A percentile compares a stretch with the other conserved stretches of the same genome.
phyloP scores from a whole-genome alignment of 1,140 invertebrate species.

The Phenacoccus solenopsis region DNA sequence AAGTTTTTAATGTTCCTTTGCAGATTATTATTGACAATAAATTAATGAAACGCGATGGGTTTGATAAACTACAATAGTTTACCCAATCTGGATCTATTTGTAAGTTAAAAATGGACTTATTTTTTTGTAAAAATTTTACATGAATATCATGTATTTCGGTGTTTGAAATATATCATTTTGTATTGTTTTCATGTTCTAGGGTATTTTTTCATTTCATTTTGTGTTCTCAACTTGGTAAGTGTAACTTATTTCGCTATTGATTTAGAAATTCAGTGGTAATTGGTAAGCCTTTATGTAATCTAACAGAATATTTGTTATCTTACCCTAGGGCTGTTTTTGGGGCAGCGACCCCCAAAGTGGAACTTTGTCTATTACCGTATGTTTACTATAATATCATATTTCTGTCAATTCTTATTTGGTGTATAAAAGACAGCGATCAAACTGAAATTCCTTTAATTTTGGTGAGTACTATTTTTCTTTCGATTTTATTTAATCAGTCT shows the following conservation, averaged over 20 bases:
- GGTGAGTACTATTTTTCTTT: not conserved
- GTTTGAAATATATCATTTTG: not conserved
- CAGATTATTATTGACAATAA: not conserved
- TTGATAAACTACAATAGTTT: not conserved
- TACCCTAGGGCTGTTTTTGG: not conserved
- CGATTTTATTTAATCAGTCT: too few relatives aligned
- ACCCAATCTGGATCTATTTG: not conserved
- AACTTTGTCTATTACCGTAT: too few relatives aligned
- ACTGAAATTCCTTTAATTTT: not conserved
- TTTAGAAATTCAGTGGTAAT: not conserved
- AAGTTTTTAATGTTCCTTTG: too few relatives aligned
- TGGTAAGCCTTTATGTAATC: not conserved
- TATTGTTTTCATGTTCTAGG: not conserved
- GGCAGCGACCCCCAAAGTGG: not conserved
- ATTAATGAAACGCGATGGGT: not conserved
- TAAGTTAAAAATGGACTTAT: not conserved
- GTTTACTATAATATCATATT: not conserved
- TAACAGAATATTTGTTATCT: not conserved
- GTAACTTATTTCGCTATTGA: too few relatives aligned
- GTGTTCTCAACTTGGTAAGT: not conserved
- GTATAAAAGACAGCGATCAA: not conserved
- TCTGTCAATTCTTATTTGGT: not conserved
- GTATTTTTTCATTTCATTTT: not conserved
- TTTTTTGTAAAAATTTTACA: too few relatives aligned
- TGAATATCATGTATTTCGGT: too few relatives aligned